Evolutionary conservation across 2,888 invertebrate genomes (phyloP).

Genomic region (Eilema depressum): DNA sequence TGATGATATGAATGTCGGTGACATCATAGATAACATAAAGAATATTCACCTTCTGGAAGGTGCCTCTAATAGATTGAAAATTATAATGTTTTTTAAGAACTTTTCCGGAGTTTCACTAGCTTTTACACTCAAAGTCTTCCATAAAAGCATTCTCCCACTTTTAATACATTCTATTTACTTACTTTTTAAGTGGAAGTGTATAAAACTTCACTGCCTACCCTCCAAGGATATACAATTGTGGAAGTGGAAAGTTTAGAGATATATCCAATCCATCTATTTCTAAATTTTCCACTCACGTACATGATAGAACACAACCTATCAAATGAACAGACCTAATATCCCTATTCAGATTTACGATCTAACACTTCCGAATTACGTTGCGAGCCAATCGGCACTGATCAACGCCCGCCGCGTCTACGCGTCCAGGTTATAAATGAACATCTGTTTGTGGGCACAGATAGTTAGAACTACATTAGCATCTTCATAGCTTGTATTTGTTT

Average conservation of each 20-base stretch:
- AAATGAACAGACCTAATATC: constrained; percentile 53
- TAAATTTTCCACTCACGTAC: background rate
- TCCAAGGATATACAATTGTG: background rate
- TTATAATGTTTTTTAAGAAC: background rate
- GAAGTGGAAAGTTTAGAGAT: too few relatives aligned
- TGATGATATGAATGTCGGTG: background rate
- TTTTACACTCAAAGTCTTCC: background rate
- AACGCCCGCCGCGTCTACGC: constrained; percentile 38
- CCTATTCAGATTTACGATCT: constrained; percentile 59
- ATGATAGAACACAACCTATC: constrained; percentile 19
- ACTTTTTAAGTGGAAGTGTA: background rate
- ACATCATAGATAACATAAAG: background rate
- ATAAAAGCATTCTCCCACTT: too few relatives aligned
- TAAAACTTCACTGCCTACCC: background rate
- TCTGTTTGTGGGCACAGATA: constrained; percentile 19
- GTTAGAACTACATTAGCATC: constrained; percentile 9
- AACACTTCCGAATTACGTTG: constrained; percentile 68
- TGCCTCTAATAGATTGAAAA: background rate
- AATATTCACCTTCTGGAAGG: background rate
- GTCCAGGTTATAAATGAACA: constrained; percentile 29
- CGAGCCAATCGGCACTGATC: constrained; percentile 68
- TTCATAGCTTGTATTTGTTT: background rate
- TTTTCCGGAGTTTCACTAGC: background rate
- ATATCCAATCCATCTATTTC: background rate
- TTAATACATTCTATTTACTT: background rate